Conservation (phyloP, 2,797 vertebrate genomes). For the Chiloscyllium punctatum region DNA sequence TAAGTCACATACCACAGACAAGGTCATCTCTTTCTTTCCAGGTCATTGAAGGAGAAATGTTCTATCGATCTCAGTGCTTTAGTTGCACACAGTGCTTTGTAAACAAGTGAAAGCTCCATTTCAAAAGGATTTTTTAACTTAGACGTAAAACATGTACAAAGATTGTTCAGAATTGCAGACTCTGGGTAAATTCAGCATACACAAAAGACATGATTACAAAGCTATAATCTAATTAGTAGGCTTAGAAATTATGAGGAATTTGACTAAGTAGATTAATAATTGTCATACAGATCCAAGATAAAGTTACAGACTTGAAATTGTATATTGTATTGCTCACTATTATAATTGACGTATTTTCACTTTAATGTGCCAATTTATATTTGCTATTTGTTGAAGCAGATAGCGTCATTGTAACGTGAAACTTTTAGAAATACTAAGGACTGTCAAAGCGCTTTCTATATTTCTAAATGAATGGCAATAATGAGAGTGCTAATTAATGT, state of each 20-base stretch:
- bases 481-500: no score
- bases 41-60: constrained; percentile 14
- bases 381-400: not conserved
- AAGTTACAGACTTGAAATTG: not conserved
- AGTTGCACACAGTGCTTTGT: not conserved
- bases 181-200: not conserved
- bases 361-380: not conserved
- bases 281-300: not conserved
- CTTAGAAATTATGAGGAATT: not conserved
- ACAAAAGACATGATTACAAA: not conserved
- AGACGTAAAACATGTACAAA: not conserved
- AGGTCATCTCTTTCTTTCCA: not conserved
- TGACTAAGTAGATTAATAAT: not conserved
- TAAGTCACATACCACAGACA: constrained; percentile 22
- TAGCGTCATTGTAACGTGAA: not conserved
- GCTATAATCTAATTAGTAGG: not conserved
- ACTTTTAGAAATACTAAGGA: not conserved
- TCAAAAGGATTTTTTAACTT: not conserved
- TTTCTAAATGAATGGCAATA: not conserved
- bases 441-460: not conserved
- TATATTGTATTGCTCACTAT: not conserved
- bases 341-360: not conserved
- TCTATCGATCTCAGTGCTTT: not conserved
- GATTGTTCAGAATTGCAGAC: not conserved
- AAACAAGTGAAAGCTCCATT: not conserved